Base-by-base conservation (phyloP, 1,140 invertebrate genomes). In the Periplaneta americana region DNA sequence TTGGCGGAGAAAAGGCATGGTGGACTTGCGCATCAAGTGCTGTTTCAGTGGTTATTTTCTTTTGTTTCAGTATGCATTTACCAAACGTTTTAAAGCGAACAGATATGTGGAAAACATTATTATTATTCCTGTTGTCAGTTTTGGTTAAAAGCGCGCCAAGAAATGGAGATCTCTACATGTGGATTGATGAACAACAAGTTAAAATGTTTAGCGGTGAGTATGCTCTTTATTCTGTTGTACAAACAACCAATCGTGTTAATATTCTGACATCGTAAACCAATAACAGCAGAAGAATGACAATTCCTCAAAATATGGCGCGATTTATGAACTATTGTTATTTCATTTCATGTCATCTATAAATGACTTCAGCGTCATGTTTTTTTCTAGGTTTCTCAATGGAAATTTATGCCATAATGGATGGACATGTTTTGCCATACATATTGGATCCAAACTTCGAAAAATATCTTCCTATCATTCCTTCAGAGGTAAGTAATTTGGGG, bases 381-480 rank as follows among this genome's bases (percentile, higher is more conserved):
- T 87, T 87, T 84, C 34, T 87, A 96, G 95, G 95, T 83, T 91
- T 95, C 85, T 92, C 93, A 57, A 96, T 97, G 93, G 93, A 96
- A 89, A 96, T 98, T 84, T 96, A 94, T 87, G 96, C 95, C 35
- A 98, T 98, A 83, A 89, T 93, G 74, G 95, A 97, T 87, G 96
- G 96, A 36, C 92, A 92, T 85, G 95, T 98, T 74, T 89, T 95
- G 18, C 93, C 95, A 10, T 96, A 97, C 87, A 93, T 98, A 78
- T 87, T 96, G 79, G 96, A 97, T 87, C 96, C 96, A 8, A 96
- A 96, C 86, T 96, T 98, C 84, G 96, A 97, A 84, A 94, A 93
- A 85, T 95, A 96, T 87, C 88, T 98, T 79, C 96, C 96, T 76
- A 92, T 96, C 33, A 98, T 98, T 85, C 97, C 97, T 0, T 94